Evolutionary conservation across 1,140 invertebrate genomes (phyloP).

Genomic region (Brachystomella parvula): DNA sequence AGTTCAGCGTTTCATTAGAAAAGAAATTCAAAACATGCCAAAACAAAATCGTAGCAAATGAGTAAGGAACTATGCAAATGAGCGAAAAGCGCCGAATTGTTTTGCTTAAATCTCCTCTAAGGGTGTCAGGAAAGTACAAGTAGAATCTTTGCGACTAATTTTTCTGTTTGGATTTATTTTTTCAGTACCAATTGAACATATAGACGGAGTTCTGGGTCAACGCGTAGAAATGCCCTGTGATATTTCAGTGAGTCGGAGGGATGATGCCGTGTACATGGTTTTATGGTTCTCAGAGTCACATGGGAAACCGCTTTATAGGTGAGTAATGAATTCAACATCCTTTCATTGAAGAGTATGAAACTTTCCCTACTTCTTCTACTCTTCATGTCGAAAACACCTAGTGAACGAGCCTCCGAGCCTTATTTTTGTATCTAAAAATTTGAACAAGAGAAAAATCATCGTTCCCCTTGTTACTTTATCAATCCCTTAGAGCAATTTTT

Average conservation of each 20-base stretch:
- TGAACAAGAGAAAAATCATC: too few species aligned
- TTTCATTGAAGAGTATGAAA: background rate
- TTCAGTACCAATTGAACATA: conserved; percentile 66
- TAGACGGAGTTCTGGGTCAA: conserved; percentile 68
- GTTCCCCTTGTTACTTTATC: too few species aligned
- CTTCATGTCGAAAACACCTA: background rate
- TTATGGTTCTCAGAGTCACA: conserved; percentile 47
- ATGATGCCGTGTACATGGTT: conserved; percentile 75
- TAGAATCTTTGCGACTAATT: too few species aligned
- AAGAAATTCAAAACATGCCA: background rate
- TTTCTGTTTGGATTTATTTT: conserved; percentile 38
- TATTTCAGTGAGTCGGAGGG: conserved; percentile 62
- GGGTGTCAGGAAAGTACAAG: too few species aligned
- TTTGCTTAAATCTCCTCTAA: too few species aligned
- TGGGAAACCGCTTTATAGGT: conserved; percentile 38
- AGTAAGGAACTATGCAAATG: too few species aligned
- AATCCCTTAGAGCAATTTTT: too few species aligned
- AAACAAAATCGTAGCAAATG: too few species aligned
- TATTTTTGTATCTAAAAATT: too few species aligned
- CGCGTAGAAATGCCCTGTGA: conserved; percentile 72
- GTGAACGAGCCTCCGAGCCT: background rate
- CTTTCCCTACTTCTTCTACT: background rate
- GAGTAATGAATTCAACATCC: background rate
- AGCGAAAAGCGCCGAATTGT: too few species aligned
- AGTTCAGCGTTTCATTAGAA: background rate